Evolutionary conservation across 2,888 invertebrate species (phyloP), one percentile per base, ranked within the genome.

Genomic region (Ceramica pisi): DNA sequence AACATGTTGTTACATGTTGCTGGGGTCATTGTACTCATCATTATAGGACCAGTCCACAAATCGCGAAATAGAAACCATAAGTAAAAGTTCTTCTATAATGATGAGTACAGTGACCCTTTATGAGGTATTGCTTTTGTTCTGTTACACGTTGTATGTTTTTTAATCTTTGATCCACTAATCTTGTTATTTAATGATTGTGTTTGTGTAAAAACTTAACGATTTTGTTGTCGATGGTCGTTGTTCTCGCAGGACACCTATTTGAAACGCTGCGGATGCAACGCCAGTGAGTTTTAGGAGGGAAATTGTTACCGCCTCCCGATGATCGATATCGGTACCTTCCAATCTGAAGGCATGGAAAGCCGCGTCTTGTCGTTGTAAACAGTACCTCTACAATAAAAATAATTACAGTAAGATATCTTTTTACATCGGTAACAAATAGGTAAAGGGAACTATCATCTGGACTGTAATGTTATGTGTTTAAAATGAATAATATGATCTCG

Each of bases 311-410:
- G 19, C 72, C 57, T 12, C 48, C 56, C 1, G 73, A 51, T 12
- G 48, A 62, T 2, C 61, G 64, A 23, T 73, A 78, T 2, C 78
- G 60, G 12, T 78, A 68, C 10, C 31, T 19, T 21, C 78, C 78
- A 31, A 78, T 72, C 51, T 78, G 73, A 21, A 78, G 63, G 16
- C 78, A 78, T 7, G 78, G 78, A 35, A 68, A 72, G 6, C 78
- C 78, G 1, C 72, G 67, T 5, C 64, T 64, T n/a, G 77, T 77
- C 7, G n/a, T 48, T 19, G 78, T 78, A 23, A 77, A 77, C 35
- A 53, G 55, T 7, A 31, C 44, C 14, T 56, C 77, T 78, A 67
- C 19, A 75, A 75, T 56, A 4, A 61, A 74, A 61, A 44, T 46
- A 38, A 38, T 46, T 12, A 31, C 6, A 61, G 26, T 21, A 55